Conservation (phyloP, 1,140 invertebrate species). For the Diplogasteroides magnus region DNA sequence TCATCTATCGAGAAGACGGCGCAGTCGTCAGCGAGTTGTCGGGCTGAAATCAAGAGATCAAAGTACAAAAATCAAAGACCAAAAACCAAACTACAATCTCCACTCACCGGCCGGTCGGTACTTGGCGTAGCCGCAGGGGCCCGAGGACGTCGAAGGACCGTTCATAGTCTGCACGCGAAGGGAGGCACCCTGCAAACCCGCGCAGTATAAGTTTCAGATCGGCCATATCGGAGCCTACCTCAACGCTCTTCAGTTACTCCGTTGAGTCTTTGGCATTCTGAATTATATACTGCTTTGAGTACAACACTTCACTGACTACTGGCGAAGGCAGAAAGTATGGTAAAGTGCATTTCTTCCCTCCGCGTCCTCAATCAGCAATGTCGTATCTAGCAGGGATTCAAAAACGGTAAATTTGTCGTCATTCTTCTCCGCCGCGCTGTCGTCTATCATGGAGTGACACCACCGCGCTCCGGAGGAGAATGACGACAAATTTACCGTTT, state of each 20-base stretch:
- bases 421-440: too few relatives aligned
- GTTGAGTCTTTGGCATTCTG: not conserved
- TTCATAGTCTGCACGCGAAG: not conserved
- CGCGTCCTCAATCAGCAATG: too few relatives aligned
- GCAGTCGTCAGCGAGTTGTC: constrained; percentile 19
- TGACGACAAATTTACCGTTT: too few relatives aligned
- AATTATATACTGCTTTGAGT: not conserved
- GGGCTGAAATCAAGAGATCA: not conserved
- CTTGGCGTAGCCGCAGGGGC: not conserved
- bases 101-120: not conserved
- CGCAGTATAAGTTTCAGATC: not conserved
- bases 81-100: not conserved
- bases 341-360: too few relatives aligned
- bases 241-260: not conserved
- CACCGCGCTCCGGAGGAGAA: too few relatives aligned
- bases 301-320: not conserved
- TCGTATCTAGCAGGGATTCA: too few relatives aligned
- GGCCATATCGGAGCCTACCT: not conserved
- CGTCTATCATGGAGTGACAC: too few relatives aligned
- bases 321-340: too few relatives aligned
- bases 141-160: not conserved
- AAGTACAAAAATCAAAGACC: not conserved
- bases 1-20: constrained; percentile 26
- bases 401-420: too few relatives aligned
- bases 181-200: not conserved